Conservation (phyloP, 2,888 invertebrate genomes). For the Frankliniella intonsa region DNA sequence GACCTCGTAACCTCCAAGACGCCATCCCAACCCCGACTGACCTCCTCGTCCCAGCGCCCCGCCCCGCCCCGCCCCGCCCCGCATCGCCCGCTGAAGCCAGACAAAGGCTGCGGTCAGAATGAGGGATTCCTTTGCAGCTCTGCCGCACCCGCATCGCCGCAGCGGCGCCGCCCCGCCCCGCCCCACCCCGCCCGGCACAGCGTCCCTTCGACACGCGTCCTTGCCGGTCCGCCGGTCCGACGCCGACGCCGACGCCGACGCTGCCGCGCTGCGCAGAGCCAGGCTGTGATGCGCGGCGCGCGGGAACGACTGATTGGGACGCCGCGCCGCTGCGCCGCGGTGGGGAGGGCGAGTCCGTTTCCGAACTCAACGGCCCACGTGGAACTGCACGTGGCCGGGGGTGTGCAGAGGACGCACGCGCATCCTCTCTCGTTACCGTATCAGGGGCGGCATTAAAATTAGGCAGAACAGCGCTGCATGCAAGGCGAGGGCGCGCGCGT, state of each 20-base stretch:
- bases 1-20: no score
- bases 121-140: not conserved
- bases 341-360: not conserved
- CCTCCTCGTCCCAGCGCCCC: not conserved
- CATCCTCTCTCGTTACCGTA: no score
- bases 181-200: not conserved
- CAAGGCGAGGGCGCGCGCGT: no score
- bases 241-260: not conserved
- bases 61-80: not conserved
- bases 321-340: not conserved
- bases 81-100: not conserved
- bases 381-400: no score
- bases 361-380: no score
- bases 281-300: not conserved
- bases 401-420: no score
- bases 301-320: not conserved
- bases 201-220: not conserved
- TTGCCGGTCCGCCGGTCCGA: constrained; percentile 16
- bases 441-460: no score
- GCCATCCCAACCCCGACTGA: no score
- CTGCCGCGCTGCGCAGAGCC: not conserved
- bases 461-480: no score
- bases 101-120: not conserved
- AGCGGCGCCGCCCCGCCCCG: not conserved
- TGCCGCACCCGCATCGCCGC: not conserved